phyloP scores from a whole-genome alignment of 2,888 invertebrate genomes.

The Malacosoma neustria region DNA sequence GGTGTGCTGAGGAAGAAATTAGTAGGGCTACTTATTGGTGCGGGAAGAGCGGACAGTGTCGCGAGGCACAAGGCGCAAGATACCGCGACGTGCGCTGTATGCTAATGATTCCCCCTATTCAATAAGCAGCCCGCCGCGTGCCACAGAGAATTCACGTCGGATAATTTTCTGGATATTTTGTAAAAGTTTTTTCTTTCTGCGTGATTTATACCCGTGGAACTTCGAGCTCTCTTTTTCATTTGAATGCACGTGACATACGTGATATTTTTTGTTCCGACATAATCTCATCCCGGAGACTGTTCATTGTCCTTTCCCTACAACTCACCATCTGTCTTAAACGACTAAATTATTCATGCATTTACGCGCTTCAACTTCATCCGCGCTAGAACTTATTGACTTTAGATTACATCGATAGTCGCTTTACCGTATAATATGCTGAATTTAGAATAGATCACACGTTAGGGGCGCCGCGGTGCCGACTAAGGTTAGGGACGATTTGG shows the following conservation, averaged over 20 bases:
- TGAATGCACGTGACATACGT: slow-evolving; percentile 74
- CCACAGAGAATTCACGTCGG: slow-evolving; percentile 72
- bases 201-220: slow-evolving; percentile 74
- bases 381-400: slow-evolving; percentile 53
- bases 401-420: slow-evolving; percentile 59
- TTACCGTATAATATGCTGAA: slow-evolving; percentile 54
- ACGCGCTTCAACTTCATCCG: slow-evolving; percentile 57
- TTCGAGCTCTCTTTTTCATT: slow-evolving; percentile 73
- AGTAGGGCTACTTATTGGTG: slow-evolving; percentile 9
- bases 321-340: slow-evolving; percentile 59
- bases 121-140: slow-evolving; percentile 73
- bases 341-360: slow-evolving; percentile 71
- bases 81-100: slow-evolving; percentile 66
- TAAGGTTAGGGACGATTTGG: slow-evolving; percentile 14
- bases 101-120: slow-evolving; percentile 69
- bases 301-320: slow-evolving; percentile 58
- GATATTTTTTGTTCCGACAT: slow-evolving; percentile 70
- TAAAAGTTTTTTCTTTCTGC: slow-evolving; percentile 73
- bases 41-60: slow-evolving; percentile 11
- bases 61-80: slow-evolving; percentile 40
- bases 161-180: slow-evolving; percentile 76
- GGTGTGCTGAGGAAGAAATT: slow-evolving; percentile 10
- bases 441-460: slow-evolving; percentile 41
- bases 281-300: slow-evolving; percentile 52
- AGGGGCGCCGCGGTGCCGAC: slow-evolving; percentile 12